Percentiles rank a stretch among this genome's conserved stretches.
Conservation (phyloP, 30 jellyfish, hydroid and myxozoan species). For the Mastigias papua region DNA sequence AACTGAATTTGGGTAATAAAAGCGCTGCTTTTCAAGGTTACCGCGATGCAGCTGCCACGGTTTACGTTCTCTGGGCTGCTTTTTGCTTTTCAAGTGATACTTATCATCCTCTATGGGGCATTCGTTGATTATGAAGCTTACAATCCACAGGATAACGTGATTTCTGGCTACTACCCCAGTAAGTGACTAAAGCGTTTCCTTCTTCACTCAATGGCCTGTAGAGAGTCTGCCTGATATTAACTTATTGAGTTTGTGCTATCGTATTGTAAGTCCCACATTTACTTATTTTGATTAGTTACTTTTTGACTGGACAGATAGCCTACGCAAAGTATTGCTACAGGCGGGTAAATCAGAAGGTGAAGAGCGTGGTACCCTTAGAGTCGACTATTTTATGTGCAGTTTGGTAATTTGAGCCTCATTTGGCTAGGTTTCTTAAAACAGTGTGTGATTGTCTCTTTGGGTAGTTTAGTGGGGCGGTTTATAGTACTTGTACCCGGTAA, state of each 20-base stretch:
- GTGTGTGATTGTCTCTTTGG: no score
- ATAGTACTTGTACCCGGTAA: no score
- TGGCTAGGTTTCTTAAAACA: no score
- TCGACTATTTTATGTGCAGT: no score
- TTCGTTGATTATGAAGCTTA: constrained; percentile 77
- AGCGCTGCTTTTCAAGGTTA: background rate
- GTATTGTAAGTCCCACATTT: background rate
- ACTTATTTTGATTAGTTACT: no score
- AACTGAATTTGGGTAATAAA: no score
- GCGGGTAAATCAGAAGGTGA: no score
- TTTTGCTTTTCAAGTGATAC: constrained; percentile 73
- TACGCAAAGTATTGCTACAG: no score
- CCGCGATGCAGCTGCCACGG: constrained; percentile 36
- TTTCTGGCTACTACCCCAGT: constrained; percentile 76
- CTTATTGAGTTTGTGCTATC: background rate
- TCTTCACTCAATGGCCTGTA: background rate
- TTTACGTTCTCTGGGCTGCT: constrained; percentile 73
- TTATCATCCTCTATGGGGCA: constrained; percentile 78
- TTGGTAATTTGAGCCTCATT: no score
- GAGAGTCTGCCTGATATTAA: background rate
- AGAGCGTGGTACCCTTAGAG: no score
- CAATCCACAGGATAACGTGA: background rate
- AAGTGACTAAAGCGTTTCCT: constrained; percentile 4
- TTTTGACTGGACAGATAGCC: no score
- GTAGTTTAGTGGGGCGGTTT: no score